These are phyloP conservation scores for Drosophila pseudoananassae DNA, from an alignment of 1,140 invertebrate genomes.

Conservation along the genomic window DNA sequence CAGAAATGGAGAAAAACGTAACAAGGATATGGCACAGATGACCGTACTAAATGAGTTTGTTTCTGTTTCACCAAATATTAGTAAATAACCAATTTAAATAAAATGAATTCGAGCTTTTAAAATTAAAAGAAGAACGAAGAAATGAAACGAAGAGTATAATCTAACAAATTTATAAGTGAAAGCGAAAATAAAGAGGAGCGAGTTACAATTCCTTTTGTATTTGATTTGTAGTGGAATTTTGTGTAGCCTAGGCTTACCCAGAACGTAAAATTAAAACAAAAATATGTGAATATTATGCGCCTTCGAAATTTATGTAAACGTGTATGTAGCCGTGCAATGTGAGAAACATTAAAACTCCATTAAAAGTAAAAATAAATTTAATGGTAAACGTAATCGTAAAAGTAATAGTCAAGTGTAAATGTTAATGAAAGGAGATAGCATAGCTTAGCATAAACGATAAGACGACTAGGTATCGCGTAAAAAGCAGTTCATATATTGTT, in stretches of 20 bases:
- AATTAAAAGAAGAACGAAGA: constrained; percentile 49
- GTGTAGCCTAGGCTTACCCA: constrained; percentile 65
- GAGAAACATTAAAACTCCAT: constrained; percentile 50
- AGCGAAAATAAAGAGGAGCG: constrained; percentile 21
- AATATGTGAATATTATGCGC: constrained; percentile 84
- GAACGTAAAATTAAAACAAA: constrained; percentile 53
- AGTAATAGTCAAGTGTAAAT: constrained; percentile 55
- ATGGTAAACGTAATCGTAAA: constrained; percentile 28
- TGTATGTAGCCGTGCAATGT: constrained; percentile 60
- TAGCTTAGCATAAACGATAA: constrained; percentile 63
- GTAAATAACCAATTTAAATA: constrained; percentile 61
- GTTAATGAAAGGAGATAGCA: constrained; percentile 61
- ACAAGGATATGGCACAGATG: constrained; percentile 48
- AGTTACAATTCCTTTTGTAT: constrained; percentile 53
- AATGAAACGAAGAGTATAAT: constrained; percentile 19
- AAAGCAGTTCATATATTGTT: constrained; percentile 72
- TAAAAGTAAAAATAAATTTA: constrained; percentile 20
- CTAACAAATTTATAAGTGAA: constrained; percentile 39
- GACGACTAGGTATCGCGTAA: constrained; percentile 49
- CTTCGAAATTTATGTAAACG: constrained; percentile 74
- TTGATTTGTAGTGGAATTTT: constrained; percentile 57
- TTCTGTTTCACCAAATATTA: constrained; percentile 54
- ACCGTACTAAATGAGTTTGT: constrained; percentile 42
- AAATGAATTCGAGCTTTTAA: constrained; percentile 83
- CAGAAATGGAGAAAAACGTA: constrained; percentile 16